Evolutionary conservation across 2,113 vertebrate species (phyloP), one percentile per base, ranked within the genome.

Genomic region (Dasyprocta punctata): DNA sequence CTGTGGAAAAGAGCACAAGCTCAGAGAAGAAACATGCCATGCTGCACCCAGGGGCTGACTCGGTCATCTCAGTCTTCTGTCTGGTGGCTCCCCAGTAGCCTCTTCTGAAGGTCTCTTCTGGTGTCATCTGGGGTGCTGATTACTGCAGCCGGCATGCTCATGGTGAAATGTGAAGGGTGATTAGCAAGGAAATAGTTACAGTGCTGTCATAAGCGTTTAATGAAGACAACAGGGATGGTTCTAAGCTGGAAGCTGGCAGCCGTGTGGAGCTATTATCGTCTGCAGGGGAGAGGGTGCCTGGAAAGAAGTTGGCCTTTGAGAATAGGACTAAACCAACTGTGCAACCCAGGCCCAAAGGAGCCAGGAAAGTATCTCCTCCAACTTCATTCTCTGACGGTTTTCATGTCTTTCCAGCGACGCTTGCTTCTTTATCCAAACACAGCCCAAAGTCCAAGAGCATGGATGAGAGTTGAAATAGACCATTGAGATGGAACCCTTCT

Each of bases 161-260:
- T 36, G 0, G 0, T 19, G 17, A 47, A 49, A 52, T 44, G 52
- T 63, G 9, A 63, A n/a, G 41, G 71, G 5, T 44, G 9, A 58
- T 52, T n/a, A 77, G 78, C 63, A 85, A 47, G 52, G 3, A 6
- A 17, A 17, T 44, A 7, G 0, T n/a, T n/a, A 17, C 4, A 36
- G 1, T 38, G 17, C 44, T 49, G 36, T 86, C 30, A 20, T 58
- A 67, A 28, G 7, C 5, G 6, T 63, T 69, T 69, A 73, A 88
- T 30, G 41, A 49, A 0, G 11, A 3, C 13, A 9, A 20, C 1
- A 17, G 1, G 4, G 14, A n/a, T 20, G 1, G 17, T 6, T 58
- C 61, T 3, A 4, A 3, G 61, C 17, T 10, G 7, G 5, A 3
- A 28, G 20, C 17, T 82, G 28, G 16, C 9, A 19, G 73, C 20